These are phyloP conservation scores for Chrosomus eos DNA, from an alignment of 2,797 vertebrate genomes.

Conservation along the genomic window DNA sequence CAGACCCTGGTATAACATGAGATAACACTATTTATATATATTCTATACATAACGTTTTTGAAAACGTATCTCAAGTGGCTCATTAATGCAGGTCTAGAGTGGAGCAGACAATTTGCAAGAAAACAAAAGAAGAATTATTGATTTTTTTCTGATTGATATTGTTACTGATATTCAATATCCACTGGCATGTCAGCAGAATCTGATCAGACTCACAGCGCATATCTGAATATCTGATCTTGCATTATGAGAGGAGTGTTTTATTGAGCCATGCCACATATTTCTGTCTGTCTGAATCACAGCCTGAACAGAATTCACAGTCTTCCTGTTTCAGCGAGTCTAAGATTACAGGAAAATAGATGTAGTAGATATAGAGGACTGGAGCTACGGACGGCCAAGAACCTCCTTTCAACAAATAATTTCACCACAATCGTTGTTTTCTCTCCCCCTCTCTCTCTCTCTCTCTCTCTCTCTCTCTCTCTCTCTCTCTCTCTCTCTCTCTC, in stretches of 20 bases:
- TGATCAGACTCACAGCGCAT: background rate
- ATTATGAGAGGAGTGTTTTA: background rate
- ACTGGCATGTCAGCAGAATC: background rate
- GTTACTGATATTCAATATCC: background rate
- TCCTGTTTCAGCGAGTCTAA: slow-evolving; percentile 70
- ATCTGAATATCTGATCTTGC: background rate
- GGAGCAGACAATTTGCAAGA: background rate
- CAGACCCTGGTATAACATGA: too few relatives aligned
- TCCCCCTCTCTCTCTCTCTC: slow-evolving; percentile 40
- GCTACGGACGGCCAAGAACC: slow-evolving; percentile 72
- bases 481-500: slow-evolving; percentile 19
- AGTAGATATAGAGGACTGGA: slow-evolving; percentile 73
- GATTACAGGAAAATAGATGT: slow-evolving; percentile 79
- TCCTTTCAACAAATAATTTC: slow-evolving; percentile 78
- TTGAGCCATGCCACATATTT: slow-evolving; percentile 23
- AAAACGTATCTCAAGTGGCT: background rate
- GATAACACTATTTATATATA: background rate
- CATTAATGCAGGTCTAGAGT: background rate
- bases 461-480: background rate
- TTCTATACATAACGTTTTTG: background rate
- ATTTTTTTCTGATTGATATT: background rate
- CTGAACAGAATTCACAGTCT: slow-evolving; percentile 63
- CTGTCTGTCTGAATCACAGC: slow-evolving; percentile 36
- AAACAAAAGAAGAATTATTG: background rate
- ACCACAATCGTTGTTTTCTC: slow-evolving; percentile 51